Conservation (phyloP, 2,113 vertebrate genomes). For the Salvelinus fontinalis region DNA sequence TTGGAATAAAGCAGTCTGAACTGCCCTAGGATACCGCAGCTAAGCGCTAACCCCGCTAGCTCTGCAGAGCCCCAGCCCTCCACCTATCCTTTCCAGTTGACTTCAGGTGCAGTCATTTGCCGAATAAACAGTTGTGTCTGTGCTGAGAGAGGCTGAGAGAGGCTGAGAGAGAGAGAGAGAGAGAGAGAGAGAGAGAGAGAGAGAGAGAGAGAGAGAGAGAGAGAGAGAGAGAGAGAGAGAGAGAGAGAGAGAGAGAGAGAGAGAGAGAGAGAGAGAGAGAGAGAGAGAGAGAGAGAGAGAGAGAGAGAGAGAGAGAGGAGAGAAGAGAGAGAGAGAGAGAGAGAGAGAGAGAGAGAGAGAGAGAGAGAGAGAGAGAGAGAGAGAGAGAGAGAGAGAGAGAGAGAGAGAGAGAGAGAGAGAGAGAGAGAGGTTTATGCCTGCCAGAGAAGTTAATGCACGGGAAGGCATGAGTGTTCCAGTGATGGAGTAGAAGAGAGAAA, state of each 20-base stretch:
- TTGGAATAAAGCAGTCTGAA: slow-evolving; percentile 62
- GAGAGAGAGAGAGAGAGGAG: slow-evolving; percentile 15
- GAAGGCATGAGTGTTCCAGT: too few relatives aligned
- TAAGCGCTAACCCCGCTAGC: background rate
- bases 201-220: background rate
- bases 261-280: slow-evolving; percentile 14
- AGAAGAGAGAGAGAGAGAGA: slow-evolving; percentile 12
- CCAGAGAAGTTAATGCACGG: too few relatives aligned
- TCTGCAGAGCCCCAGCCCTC: background rate
- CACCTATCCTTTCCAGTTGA: slow-evolving; percentile 64
- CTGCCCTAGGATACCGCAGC: slow-evolving; percentile 10
- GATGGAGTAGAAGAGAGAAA: too few relatives aligned
- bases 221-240: slow-evolving; percentile 19
- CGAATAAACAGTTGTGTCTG: slow-evolving; percentile 54
- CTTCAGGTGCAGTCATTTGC: slow-evolving; percentile 69
- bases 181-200: slow-evolving; percentile 24
- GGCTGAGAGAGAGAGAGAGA: background rate
- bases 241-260: slow-evolving; percentile 4
- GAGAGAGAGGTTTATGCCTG: too few relatives aligned
- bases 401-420: too few relatives aligned
- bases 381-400: too few relatives aligned
- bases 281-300: background rate
- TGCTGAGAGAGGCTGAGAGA: background rate
- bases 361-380: too few relatives aligned
- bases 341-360: too few relatives aligned